Evolutionary conservation across 2,888 invertebrate species (phyloP).

Genomic region (Acholoe squamosa): DNA sequence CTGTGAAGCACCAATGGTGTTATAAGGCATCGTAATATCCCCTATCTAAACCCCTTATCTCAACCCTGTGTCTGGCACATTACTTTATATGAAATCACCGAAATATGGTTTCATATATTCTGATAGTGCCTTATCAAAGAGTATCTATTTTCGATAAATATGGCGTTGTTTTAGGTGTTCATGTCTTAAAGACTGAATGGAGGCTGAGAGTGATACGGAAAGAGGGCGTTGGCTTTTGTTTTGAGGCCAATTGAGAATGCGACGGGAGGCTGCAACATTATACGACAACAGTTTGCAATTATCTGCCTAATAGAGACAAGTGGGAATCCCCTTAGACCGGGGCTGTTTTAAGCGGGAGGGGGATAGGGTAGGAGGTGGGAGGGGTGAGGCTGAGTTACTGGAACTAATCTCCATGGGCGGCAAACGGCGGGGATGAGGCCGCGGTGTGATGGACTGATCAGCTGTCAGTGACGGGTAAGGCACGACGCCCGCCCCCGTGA

Average conservation of each 20-base stretch:
- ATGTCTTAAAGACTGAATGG: too few relatives aligned
- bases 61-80: too few relatives aligned
- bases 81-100: too few relatives aligned
- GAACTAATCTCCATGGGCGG: constrained; percentile 47
- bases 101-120: too few relatives aligned
- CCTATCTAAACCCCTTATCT: too few relatives aligned
- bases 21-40: background rate
- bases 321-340: constrained; percentile 57
- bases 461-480: constrained; percentile 26
- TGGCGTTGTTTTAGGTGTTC: too few relatives aligned
- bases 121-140: too few relatives aligned
- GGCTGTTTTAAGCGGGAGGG: background rate
- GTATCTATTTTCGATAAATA: too few relatives aligned
- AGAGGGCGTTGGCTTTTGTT: constrained; percentile 45
- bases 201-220: too few relatives aligned
- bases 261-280: constrained; percentile 48
- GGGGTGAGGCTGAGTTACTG: background rate
- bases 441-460: constrained; percentile 45
- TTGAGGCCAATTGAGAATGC: constrained; percentile 48
- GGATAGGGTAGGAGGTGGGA: background rate
- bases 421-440: background rate
- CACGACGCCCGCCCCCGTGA: background rate
- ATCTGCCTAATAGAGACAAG: constrained; percentile 56
- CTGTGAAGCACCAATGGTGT: background rate
- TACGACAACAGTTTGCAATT: constrained; percentile 62